Percentiles rank a stretch among this genome's conserved stretches.
phyloP scores from a whole-genome alignment of 2,113 vertebrate species.

The Vanacampus margaritifer region DNA sequence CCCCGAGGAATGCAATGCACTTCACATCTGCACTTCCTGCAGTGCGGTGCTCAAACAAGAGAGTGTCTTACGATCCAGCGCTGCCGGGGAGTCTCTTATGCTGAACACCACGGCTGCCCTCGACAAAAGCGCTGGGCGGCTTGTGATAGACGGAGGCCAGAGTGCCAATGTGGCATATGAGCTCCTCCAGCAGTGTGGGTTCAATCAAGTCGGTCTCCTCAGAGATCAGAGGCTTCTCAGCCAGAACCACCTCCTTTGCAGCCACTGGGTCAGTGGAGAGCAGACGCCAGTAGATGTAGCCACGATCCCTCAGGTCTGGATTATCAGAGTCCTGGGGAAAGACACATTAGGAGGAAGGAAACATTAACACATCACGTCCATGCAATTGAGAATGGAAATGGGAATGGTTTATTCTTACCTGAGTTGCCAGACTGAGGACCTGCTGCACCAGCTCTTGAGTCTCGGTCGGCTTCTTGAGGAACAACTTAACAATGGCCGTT shows the following conservation, averaged over 20 bases:
- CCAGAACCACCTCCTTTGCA: conserved; percentile 96
- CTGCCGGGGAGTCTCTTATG: conserved; percentile 88
- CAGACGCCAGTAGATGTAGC: conserved; percentile 99
- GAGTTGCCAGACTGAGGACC: conserved; percentile 93
- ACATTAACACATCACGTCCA: neutral
- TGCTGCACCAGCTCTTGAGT: conserved; percentile 98
- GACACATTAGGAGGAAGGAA: conserved; percentile 4
- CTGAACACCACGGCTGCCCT: conserved; percentile 89
- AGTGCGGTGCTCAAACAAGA: neutral
- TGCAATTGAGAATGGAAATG: neutral
- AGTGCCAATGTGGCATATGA: conserved; percentile 96
- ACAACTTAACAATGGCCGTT: conserved; percentile 95
- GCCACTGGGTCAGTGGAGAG: conserved; percentile 97
- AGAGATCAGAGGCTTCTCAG: conserved; percentile 95
- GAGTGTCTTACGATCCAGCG: conserved; percentile 85
- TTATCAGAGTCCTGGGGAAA: conserved; percentile 89
- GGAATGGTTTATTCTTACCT: conserved; percentile 73
- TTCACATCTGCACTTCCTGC: neutral
- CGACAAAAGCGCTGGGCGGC: conserved; percentile 94
- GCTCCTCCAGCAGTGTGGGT: conserved; percentile 92
- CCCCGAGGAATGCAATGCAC: neutral
- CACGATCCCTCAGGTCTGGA: conserved; percentile 91
- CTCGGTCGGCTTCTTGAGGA: conserved; percentile 96
- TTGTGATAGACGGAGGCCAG: conserved; percentile 98
- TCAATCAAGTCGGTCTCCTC: conserved; percentile 98